Evolutionary conservation across 64 coral and sea anemone genomes (phyloP), one percentile per base, ranked within the genome.

Genomic region (Pocillopora damicornis): DNA sequence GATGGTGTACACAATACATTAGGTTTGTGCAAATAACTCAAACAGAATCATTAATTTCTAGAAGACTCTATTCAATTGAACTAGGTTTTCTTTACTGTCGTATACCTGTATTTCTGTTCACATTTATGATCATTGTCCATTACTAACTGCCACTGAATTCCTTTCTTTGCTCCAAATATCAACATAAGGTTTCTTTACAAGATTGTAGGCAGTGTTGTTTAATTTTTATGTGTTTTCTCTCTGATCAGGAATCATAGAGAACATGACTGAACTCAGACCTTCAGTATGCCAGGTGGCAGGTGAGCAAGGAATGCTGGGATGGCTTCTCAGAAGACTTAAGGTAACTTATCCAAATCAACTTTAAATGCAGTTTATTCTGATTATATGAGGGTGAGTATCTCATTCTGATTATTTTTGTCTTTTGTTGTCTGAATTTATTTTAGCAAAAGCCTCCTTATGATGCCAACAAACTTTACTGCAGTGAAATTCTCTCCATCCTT

Each of bases 1-100:
- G 93, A 98, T 86, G 96, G 96, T 74, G 96, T 98, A n/a, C 88
- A 98, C 66, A 98, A 98, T 77, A 89, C 96, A 37, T 79, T 98
- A 90, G 89, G 95, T 98, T 64, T 63, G 65, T 74, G 45, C 38
- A 30, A 16, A 65, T 0, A 16, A 25, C 35, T 58, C 7, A 9
- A 10, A 12, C 10, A 59, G 75, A 1, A 5, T 22, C 13, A 36
- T 77, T 58, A 1, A 9, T 5, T 42, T 25, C 18, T 37, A 17
- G 16, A 77, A 45, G 37, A 45, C 17, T 12, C 5, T 37, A 3
- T 56, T 20, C 37, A 61, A 64, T 30, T 30, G 30, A 30, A 30
- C 30, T 30, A 30, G 30, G 30, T 30, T 30, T 30, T 30, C 30
- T 30, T 30, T 30, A 30, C 30, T 30, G 30, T 30, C 30, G 30